Conservation (phyloP, 1,140 invertebrate genomes). For the Cydia splendana region DNA sequence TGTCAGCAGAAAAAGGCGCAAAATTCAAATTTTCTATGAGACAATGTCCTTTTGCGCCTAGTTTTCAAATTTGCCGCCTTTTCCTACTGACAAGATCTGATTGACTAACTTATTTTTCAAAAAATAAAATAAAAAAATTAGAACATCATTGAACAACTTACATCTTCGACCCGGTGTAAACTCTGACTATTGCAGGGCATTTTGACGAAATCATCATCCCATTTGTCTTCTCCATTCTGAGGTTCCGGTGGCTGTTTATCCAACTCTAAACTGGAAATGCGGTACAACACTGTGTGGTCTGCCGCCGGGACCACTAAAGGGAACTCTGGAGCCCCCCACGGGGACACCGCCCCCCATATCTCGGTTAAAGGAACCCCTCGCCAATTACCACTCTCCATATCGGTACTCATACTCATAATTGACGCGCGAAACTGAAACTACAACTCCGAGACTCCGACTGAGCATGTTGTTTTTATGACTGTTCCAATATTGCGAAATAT, state of each 20-base stretch:
- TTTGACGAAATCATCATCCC: slow-evolving; percentile 90
- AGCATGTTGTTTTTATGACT: neutral
- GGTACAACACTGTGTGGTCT: slow-evolving; percentile 81
- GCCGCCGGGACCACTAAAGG: slow-evolving; percentile 61
- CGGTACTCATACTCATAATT: neutral
- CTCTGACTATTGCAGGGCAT: slow-evolving; percentile 90
- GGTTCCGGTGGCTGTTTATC: slow-evolving; percentile 81
- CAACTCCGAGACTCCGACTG: neutral
- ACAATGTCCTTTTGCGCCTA: no score
- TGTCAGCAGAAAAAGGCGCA: no score
- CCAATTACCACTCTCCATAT: slow-evolving; percentile 41
- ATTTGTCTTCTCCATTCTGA: slow-evolving; percentile 83
- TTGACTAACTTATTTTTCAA: no score
- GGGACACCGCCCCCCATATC: slow-evolving; percentile 64
- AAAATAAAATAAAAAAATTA: no score
- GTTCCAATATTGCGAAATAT: neutral
- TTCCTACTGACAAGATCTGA: no score
- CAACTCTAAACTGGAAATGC: slow-evolving; percentile 67
- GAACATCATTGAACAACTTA: slow-evolving; percentile 49
- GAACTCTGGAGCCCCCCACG: slow-evolving; percentile 73
- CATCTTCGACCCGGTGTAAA: slow-evolving; percentile 86
- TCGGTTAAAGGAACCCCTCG: slow-evolving; percentile 63
- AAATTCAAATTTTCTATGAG: no score
- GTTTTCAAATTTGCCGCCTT: no score
- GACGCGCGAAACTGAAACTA: neutral